Base-by-base conservation (phyloP, 30 jellyfish, hydroid and myxozoan genomes). In the Mastigias papua region DNA sequence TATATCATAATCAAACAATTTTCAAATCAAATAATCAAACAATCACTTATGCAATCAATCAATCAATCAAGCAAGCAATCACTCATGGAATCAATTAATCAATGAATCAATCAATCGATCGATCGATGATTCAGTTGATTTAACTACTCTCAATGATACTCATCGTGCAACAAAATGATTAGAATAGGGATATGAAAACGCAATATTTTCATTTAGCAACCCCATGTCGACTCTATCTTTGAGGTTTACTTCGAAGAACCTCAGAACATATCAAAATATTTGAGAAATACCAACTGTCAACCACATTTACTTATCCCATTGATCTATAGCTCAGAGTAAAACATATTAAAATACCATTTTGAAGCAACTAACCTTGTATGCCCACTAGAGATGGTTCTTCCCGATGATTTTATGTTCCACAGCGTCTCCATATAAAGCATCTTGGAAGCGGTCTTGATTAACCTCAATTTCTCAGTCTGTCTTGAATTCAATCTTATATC, bases 321-420 rank as follows among this genome's bases (percentile, higher is more conserved):
- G n/a, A n/a, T n/a, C n/a, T n/a, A n/a, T n/a, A n/a, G n/a, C n/a
- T n/a, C n/a, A n/a, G n/a, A n/a, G n/a, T n/a, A n/a, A n/a, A n/a
- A n/a, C n/a, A n/a, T n/a, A n/a, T n/a, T n/a, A n/a, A n/a, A n/a
- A n/a, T n/a, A n/a, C n/a, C n/a, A n/a, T n/a, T n/a, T n/a, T n/a
- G n/a, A n/a, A n/a, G n/a, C n/a, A 50, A 50, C 74, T 6, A 4
- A 75, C 86, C 86, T 75, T 25, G 86, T 75, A 32, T 48, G 26
- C 15, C 86, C 86, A 32, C 86, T 48, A 1, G 86, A 69, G 54
- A 75, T 48, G 7, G 86, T 75, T 28, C 34, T 49, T 27, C 86
- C 86, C 16, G 86, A 75, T 49, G 86, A 75, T 50, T 75, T 75
- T 33, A 48, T 75, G 54, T 23, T 48, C 49, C 32, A 9, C 75